Conservation (phyloP, 2,113 vertebrate genomes). For the Falcunculus frontatus region DNA sequence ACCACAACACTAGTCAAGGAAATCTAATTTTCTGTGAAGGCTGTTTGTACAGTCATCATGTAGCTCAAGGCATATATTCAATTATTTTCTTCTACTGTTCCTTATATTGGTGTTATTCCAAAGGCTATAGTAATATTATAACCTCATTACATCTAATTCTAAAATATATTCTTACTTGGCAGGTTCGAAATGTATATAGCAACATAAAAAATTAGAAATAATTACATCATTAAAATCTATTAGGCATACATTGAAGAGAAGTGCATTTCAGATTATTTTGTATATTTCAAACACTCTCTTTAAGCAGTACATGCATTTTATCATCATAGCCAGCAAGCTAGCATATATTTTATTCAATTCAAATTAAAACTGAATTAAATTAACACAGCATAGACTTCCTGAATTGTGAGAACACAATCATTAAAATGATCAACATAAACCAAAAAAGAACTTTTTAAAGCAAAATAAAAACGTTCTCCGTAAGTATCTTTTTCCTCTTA, state of each 20-base stretch:
- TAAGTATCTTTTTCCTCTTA: background rate
- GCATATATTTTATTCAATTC: background rate
- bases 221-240: slow-evolving; percentile 4
- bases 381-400: background rate
- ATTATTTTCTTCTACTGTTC: slow-evolving; percentile 20
- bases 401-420: background rate
- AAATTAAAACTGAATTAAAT: slow-evolving; percentile 28
- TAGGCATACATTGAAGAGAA: background rate
- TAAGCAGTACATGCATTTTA: background rate
- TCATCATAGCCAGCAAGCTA: background rate
- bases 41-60: slow-evolving; percentile 16
- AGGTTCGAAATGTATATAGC: background rate
- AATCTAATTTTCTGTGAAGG: slow-evolving; percentile 37
- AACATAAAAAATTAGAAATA: background rate
- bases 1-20: slow-evolving; percentile 45
- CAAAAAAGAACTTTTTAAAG: background rate
- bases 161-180: background rate
- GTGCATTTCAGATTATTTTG: background rate
- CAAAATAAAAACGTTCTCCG: background rate
- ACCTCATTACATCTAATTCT: background rate
- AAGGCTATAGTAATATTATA: background rate
- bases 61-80: slow-evolving; percentile 16
- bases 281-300: background rate
- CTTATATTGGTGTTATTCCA: background rate
- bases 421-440: background rate